Base-by-base conservation (phyloP, 2,113 vertebrate genomes). In the Chaenocephalus aceratus region DNA sequence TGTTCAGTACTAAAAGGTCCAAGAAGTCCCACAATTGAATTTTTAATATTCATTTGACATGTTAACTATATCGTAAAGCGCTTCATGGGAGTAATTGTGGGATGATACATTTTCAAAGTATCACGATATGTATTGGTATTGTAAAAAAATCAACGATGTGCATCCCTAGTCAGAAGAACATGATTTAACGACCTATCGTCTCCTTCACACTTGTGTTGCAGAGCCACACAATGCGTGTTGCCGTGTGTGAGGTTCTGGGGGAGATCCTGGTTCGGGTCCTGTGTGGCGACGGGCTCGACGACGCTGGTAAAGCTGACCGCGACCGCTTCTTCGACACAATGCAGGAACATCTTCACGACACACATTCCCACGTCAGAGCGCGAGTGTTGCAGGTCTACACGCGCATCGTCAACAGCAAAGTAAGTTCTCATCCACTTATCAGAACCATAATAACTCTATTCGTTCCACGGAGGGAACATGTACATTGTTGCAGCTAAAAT, bases 381-480 rank as follows among this genome's bases (percentile, higher is more conserved):
- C 96, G 96, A 0, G 97, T 97, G 75, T 87, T 99, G 67, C 98
- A 99, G 77, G 96, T 98, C 52, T 97, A 96, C 83, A 91, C 96
- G 0, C 94, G 95, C 4, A 96, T 99, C 0, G 97, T 99, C 73
- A 97, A 96, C 90, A 87, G 94, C 90, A 98, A 97, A 94, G 98
- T 97, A 58, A 9, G 85, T 74, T 41, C 64, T 41, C 13, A 30
- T 13, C 14, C 4, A 21, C 16, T 7, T 45, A 4, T 46, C 52
- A 6, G 36, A 41, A 14, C 65, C 23, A 30, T 30, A 30, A 30
- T 30, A 30, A 30, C 36, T 41, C 6, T 41, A 41, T 41, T 41
- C 6, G 30, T 41, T 1, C 36, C 36, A 41, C 36, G 7, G 36
- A 41, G 36, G 36, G 36, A 7, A 41, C 1, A 7, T 41, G 6